These are phyloP conservation scores for Avahi laniger DNA, from an alignment of 2,797 vertebrate species.

Conservation along the genomic window DNA sequence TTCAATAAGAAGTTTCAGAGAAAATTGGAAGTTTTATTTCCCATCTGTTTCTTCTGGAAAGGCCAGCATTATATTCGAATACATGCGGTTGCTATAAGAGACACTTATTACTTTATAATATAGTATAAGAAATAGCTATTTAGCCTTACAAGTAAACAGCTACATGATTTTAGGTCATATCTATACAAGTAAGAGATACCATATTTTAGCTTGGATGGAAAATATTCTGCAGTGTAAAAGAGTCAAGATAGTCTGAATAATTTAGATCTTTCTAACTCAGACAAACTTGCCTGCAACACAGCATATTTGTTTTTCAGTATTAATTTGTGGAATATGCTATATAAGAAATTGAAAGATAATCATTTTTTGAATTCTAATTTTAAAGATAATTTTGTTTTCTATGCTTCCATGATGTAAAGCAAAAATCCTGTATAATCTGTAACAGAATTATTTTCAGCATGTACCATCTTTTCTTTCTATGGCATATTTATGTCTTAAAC, in stretches of 20 bases:
- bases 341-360: slow-evolving; percentile 10
- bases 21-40: slow-evolving; percentile 34
- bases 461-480: neutral
- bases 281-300: neutral
- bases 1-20: slow-evolving; percentile 25
- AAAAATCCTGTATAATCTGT: neutral
- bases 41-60: slow-evolving; percentile 4
- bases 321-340: slow-evolving; percentile 26
- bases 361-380: neutral
- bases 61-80: neutral
- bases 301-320: slow-evolving; percentile 40
- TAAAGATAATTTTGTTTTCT: slow-evolving; percentile 44
- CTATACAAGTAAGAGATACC: slow-evolving; percentile 22
- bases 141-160: slow-evolving; percentile 48
- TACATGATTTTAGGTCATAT: slow-evolving; percentile 33
- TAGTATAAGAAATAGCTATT: slow-evolving; percentile 40
- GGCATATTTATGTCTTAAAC: slow-evolving; percentile 11
- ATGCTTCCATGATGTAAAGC: neutral
- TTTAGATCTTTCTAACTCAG: slow-evolving; percentile 49
- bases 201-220: slow-evolving; percentile 33
- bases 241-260: slow-evolving; percentile 52
- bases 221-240: slow-evolving; percentile 45
- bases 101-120: slow-evolving; percentile 28
- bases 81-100: slow-evolving; percentile 5
- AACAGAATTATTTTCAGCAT: neutral